phyloP scores from a whole-genome alignment of 2,113 vertebrate genomes.

The Mixornis gularis region DNA sequence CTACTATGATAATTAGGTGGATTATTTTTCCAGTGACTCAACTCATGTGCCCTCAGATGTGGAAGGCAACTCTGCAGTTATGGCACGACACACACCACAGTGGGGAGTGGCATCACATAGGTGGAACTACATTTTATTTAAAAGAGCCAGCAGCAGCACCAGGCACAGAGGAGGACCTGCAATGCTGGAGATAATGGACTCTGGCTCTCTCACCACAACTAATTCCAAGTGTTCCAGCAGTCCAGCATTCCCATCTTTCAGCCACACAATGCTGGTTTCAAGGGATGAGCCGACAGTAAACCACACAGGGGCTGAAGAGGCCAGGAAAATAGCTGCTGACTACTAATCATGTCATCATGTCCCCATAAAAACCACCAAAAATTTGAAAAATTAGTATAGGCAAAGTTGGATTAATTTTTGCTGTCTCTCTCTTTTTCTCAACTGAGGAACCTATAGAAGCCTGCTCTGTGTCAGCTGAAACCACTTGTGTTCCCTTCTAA shows the following conservation, averaged over 20 bases:
- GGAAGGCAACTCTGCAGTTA: background rate
- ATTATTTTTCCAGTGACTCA: background rate
- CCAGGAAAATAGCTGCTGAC: background rate
- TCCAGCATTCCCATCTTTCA: background rate
- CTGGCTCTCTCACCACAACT: background rate
- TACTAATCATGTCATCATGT: fast-evolving
- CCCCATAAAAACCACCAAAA: background rate
- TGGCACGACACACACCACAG: background rate
- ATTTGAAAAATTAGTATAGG: background rate
- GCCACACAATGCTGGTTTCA: background rate
- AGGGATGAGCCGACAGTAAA: background rate
- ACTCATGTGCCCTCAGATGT: background rate
- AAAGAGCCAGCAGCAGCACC: background rate
- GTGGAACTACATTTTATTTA: background rate
- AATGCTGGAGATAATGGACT: background rate
- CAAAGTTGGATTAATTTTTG: background rate
- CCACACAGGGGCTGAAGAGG: background rate
- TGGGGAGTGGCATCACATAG: background rate
- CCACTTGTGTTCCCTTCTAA: background rate
- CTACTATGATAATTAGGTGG: background rate
- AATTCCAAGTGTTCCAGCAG: fast-evolving
- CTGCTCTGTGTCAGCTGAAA: background rate
- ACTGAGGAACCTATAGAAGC: background rate
- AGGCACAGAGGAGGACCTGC: background rate
- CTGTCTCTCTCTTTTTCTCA: background rate